A percentile compares a stretch with the other conserved stretches of the same genome.
phyloP scores from a whole-genome alignment of 2,797 vertebrate genomes.

The Eurystomus glaucurus region DNA sequence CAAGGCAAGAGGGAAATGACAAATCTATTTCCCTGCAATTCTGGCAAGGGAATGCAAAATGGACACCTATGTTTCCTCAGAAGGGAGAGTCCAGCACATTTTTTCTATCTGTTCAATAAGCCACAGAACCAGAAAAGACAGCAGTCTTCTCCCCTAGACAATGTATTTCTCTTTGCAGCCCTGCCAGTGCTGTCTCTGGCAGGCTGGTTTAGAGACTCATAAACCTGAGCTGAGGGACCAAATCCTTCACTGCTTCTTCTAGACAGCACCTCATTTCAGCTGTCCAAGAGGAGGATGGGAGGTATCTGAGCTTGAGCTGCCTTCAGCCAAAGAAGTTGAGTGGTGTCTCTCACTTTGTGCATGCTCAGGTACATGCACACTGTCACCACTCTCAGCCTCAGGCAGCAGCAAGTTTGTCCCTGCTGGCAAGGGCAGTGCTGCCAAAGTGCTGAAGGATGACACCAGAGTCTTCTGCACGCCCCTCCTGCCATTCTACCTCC shows the following conservation, averaged over 20 bases:
- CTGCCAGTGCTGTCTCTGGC: neutral
- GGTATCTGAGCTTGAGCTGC: neutral
- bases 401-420: neutral
- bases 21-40: conserved; percentile 9
- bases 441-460: neutral
- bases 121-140: neutral
- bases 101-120: neutral
- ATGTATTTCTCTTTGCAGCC: neutral
- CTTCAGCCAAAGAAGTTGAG: neutral
- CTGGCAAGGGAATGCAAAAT: neutral
- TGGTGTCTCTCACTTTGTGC: neutral
- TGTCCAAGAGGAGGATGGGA: neutral
- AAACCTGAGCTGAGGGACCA: neutral
- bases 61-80: neutral
- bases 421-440: neutral
- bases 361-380: neutral
- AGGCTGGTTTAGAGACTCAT: neutral
- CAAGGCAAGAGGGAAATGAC: neutral
- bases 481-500: neutral
- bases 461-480: neutral
- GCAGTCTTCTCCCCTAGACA: neutral
- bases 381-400: accelerated
- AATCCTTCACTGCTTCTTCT: neutral
- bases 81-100: neutral
- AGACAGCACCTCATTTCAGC: neutral